These are phyloP conservation scores for Pteropus alecto DNA, from an alignment of 2,113 vertebrate genomes.

Conservation along the genomic window DNA sequence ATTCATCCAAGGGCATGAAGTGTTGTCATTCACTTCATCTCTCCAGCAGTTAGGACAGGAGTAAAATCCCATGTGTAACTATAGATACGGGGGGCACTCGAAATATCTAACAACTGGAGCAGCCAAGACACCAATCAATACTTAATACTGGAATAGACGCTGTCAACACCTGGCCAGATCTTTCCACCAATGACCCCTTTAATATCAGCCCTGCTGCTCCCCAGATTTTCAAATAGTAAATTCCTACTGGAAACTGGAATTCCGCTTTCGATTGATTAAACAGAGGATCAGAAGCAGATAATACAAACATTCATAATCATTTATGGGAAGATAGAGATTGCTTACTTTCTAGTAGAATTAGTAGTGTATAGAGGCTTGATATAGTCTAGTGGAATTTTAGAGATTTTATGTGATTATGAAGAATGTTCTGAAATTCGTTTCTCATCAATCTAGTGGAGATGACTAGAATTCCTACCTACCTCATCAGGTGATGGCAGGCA, in stretches of 20 bases:
- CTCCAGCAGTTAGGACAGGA: not conserved
- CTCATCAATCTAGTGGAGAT: not conserved
- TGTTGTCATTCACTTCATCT: not conserved
- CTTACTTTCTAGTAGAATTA: not conserved
- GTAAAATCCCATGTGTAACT: not conserved
- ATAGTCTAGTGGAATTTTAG: not conserved
- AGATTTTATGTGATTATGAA: not conserved
- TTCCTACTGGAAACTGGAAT: not conserved
- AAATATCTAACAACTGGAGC: not conserved
- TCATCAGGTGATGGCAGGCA: not conserved
- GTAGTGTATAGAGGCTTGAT: not conserved
- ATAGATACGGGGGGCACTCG: fast-evolving
- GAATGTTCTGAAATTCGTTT: not conserved
- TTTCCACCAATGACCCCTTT: too few species aligned
- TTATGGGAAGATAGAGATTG: not conserved
- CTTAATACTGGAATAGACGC: not conserved
- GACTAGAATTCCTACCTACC: not conserved
- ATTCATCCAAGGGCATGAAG: fast-evolving
- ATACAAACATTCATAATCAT: not conserved
- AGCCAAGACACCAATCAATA: not conserved
- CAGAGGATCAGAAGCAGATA: not conserved
- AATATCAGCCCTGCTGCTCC: not conserved
- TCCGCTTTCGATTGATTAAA: not conserved
- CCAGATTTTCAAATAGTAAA: not conserved
- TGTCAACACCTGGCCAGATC: too few species aligned